A percentile compares a stretch with the other conserved stretches of the same genome.
Conservation (phyloP, 2,113 vertebrate genomes). For the Nanger granti region DNA sequence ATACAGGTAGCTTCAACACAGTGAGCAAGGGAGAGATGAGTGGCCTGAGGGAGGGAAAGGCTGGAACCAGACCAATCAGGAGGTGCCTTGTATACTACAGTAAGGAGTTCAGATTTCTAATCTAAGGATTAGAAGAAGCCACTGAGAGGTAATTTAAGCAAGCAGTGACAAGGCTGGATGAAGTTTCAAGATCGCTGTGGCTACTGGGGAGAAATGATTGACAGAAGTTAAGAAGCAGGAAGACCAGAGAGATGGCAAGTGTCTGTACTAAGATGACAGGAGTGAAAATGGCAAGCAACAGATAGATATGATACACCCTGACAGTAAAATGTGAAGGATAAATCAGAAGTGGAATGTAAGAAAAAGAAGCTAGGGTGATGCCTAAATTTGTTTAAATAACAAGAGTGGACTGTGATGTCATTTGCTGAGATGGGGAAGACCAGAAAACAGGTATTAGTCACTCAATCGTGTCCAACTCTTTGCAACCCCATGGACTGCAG, state of each 20-base stretch:
- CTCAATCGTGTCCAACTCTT: background rate
- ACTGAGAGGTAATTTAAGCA: background rate
- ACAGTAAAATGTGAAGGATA: background rate
- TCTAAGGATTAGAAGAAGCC: background rate
- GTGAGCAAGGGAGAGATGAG: background rate
- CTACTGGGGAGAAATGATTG: background rate
- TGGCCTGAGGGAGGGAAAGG: rapidly evolving
- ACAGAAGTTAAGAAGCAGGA: background rate
- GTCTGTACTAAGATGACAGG: background rate
- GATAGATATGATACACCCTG: background rate
- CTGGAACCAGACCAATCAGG: background rate
- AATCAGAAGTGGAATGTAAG: background rate
- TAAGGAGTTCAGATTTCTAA: background rate
- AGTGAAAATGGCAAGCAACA: background rate
- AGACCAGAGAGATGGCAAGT: background rate
- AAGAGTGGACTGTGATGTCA: background rate
- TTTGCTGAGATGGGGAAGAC: background rate
- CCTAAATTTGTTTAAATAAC: background rate
- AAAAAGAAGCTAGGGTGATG: background rate
- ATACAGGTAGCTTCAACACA: background rate
- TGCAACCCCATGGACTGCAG: background rate
- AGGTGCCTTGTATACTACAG: background rate
- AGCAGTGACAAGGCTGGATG: background rate
- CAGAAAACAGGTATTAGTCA: background rate
- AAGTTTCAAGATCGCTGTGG: background rate